Evolutionary conservation across 2,888 invertebrate species (phyloP).

Genomic region (Drosophila imparisetae): DNA sequence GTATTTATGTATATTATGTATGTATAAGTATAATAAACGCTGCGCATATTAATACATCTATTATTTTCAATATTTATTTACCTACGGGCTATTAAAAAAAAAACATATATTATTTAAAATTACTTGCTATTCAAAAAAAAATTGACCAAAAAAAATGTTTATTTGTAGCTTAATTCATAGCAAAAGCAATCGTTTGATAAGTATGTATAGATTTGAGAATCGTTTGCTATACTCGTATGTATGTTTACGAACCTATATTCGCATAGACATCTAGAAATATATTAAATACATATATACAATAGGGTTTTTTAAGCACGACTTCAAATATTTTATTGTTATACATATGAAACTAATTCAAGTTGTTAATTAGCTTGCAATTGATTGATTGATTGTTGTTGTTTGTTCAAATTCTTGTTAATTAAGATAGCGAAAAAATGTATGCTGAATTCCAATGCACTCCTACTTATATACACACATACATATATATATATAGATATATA

Average conservation of each 20-base stretch:
- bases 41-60: slow-evolving; percentile 34
- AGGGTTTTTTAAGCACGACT: slow-evolving; percentile 18
- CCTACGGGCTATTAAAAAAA: slow-evolving; percentile 40
- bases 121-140: slow-evolving; percentile 38
- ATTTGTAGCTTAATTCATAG: slow-evolving; percentile 32
- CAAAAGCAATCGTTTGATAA: slow-evolving; percentile 42
- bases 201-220: slow-evolving; percentile 42
- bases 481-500: background rate
- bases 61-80: slow-evolving; percentile 30
- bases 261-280: slow-evolving; percentile 55
- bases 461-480: slow-evolving; percentile 31
- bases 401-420: slow-evolving; percentile 10
- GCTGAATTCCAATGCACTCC: slow-evolving; percentile 18
- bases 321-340: slow-evolving; percentile 2
- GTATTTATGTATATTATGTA: slow-evolving; percentile 18
- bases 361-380: slow-evolving; percentile 21
- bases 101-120: slow-evolving; percentile 16
- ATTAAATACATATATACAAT: slow-evolving; percentile 51
- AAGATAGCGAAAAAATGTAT: slow-evolving; percentile 18
- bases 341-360: slow-evolving; percentile 2
- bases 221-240: slow-evolving; percentile 29
- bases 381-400: slow-evolving; percentile 25
- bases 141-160: slow-evolving; percentile 29
- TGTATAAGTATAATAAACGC: slow-evolving; percentile 34
- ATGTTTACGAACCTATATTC: slow-evolving; percentile 7